A percentile compares a stretch with the other conserved stretches of the same genome.
Evolutionary conservation across 2,113 vertebrate species (phyloP).

Genomic region (Aptenodytes forsteri): DNA sequence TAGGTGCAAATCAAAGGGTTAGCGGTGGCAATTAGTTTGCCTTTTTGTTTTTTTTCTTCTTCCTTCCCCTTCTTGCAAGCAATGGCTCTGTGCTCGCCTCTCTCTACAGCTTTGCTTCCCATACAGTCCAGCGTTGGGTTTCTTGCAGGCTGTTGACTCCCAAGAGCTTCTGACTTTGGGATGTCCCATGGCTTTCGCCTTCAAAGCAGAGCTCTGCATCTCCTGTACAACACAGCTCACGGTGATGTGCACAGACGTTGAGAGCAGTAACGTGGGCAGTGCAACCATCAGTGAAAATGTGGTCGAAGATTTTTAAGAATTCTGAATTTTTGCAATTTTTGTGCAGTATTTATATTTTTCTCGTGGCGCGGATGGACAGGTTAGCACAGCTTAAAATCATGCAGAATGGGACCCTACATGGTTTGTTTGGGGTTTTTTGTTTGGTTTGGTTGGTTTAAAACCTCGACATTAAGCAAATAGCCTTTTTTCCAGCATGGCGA

Average conservation of each 20-base stretch:
- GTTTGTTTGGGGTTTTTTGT: not conserved
- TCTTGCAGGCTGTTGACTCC: not conserved
- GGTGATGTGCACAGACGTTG: fast-evolving
- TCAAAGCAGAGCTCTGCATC: not conserved
- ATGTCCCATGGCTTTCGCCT: not conserved
- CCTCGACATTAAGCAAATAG: not conserved
- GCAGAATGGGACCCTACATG: not conserved
- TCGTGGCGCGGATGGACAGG: fast-evolving
- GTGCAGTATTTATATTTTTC: not conserved
- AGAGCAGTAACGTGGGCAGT: not conserved
- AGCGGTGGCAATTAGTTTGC: not conserved
- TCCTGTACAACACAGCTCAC: fast-evolving
- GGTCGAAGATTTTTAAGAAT: fast-evolving
- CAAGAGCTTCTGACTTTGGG: not conserved
- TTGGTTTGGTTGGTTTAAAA: not conserved
- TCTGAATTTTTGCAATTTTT: not conserved
- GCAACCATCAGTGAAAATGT: not conserved
- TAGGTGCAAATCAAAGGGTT: not conserved
- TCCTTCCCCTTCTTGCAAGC: not conserved
- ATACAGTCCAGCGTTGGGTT: fast-evolving
- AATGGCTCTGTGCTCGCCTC: not conserved
- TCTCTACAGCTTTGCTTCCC: not conserved
- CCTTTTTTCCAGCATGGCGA: not conserved
- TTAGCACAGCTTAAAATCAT: not conserved
- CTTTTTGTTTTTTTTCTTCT: not conserved